Evolutionary conservation across 1,140 invertebrate species (phyloP).

Genomic region (Parasteatoda tepidariorum): DNA sequence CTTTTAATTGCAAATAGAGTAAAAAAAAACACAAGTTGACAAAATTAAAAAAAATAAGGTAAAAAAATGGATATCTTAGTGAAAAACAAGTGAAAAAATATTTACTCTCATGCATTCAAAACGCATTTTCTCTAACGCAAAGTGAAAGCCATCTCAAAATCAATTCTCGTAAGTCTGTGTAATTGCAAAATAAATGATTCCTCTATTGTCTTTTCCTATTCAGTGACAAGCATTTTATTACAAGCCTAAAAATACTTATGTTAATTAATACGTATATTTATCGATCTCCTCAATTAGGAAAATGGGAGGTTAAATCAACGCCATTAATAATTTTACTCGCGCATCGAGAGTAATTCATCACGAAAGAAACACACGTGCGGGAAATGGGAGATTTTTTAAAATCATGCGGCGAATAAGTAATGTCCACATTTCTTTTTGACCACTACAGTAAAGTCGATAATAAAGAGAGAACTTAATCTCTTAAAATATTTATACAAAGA

Average conservation of each 20-base stretch:
- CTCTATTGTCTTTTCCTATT: conserved; percentile 24
- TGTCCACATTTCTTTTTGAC: no score
- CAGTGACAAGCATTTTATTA: conserved; percentile 60
- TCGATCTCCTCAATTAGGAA: conserved; percentile 58
- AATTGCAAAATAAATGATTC: conserved; percentile 51
- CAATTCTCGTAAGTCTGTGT: conserved; percentile 32
- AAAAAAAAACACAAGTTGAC: no score
- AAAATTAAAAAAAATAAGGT: no score
- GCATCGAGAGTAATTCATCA: conserved; percentile 42
- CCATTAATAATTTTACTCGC: conserved; percentile 44
- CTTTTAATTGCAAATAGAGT: no score
- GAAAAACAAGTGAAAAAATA: no score
- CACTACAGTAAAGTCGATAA: no score
- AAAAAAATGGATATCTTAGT: no score
- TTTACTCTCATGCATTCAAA: no score
- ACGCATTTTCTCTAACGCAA: no score
- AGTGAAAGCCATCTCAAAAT: not conserved
- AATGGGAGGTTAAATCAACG: conserved; percentile 58
- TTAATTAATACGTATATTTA: conserved; percentile 59
- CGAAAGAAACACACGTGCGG: conserved; percentile 8
- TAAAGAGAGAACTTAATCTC: no score
- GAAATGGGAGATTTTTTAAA: conserved; percentile 22
- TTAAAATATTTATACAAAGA: no score
- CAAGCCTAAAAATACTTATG: conserved; percentile 55
- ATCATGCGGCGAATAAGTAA: not conserved